Percentiles rank a stretch among this genome's conserved stretches.
These are phyloP conservation scores for Cynodonichthys magdalenae DNA, from an alignment of 2,797 vertebrate species.

Conservation along the genomic window DNA sequence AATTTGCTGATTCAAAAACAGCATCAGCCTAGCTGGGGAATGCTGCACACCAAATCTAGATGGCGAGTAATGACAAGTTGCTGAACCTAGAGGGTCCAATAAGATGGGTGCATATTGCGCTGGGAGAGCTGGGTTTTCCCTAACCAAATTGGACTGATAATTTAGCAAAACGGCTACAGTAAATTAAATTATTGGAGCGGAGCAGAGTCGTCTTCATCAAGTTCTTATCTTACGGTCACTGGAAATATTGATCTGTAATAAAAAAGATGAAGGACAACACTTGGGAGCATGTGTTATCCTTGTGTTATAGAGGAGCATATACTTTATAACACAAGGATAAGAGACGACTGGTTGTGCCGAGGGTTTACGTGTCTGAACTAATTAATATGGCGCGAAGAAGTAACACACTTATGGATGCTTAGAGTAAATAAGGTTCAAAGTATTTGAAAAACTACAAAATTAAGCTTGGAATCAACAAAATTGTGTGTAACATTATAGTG, in stretches of 20 bases:
- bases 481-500: too few relatives aligned
- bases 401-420: not conserved
- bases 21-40: conserved; percentile 10
- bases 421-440: not conserved
- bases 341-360: not conserved
- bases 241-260: conserved; percentile 52
- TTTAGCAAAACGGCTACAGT: conserved; percentile 41
- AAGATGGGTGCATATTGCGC: conserved; percentile 48
- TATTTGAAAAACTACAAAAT: not conserved
- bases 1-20: conserved; percentile 27
- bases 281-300: conserved; percentile 1
- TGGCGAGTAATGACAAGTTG: conserved; percentile 23
- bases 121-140: conserved; percentile 57
- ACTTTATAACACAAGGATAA: conserved; percentile 2
- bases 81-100: conserved; percentile 42
- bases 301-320: not conserved
- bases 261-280: conserved; percentile 30
- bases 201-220: conserved; percentile 25
- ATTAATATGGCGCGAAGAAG: not conserved
- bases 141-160: conserved; percentile 45
- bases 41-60: conserved; percentile 6
- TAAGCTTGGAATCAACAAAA: not conserved
- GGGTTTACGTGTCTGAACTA: not conserved
- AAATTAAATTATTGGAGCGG: conserved; percentile 42
- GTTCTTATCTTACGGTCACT: conserved; percentile 44